A percentile compares a stretch with the other conserved stretches of the same genome.
These are phyloP conservation scores for Gorsachius goisagi DNA, from an alignment of 2,113 vertebrate genomes.

Conservation along the genomic window DNA sequence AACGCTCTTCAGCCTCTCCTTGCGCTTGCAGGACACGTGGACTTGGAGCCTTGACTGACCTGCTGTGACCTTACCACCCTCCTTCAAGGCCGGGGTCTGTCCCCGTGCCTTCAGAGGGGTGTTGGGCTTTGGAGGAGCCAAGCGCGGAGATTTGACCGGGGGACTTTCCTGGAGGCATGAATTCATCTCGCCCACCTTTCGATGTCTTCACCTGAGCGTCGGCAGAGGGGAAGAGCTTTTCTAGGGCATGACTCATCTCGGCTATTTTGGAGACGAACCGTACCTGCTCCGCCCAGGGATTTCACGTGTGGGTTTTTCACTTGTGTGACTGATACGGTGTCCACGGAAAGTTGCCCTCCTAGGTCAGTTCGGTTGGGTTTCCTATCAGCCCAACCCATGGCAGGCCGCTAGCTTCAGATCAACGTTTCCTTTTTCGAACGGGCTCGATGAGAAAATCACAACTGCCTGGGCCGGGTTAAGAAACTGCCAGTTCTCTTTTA, in stretches of 20 bases:
- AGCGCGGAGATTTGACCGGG: fast-evolving
- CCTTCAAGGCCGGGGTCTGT: neutral
- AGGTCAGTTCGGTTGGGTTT: neutral
- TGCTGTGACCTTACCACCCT: neutral
- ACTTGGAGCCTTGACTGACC: neutral
- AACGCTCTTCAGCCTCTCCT: neutral
- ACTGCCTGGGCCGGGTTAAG: neutral
- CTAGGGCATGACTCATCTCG: neutral
- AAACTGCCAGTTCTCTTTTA: neutral
- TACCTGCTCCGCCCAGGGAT: neutral
- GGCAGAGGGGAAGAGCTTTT: neutral
- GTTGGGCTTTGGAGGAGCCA: neutral
- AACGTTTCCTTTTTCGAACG: neutral
- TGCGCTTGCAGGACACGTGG: fast-evolving
- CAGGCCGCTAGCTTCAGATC: neutral
- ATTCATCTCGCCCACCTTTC: neutral
- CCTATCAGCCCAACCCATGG: neutral
- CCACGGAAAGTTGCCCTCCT: neutral
- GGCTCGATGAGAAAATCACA: neutral
- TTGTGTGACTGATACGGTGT: neutral
- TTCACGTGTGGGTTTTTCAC: neutral
- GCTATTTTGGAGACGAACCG: neutral
- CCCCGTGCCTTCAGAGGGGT: neutral
- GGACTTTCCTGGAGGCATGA: neutral
- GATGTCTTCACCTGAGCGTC: neutral